Conservation (phyloP, 1,140 invertebrate species). For the Oncopodura yosiiana region DNA sequence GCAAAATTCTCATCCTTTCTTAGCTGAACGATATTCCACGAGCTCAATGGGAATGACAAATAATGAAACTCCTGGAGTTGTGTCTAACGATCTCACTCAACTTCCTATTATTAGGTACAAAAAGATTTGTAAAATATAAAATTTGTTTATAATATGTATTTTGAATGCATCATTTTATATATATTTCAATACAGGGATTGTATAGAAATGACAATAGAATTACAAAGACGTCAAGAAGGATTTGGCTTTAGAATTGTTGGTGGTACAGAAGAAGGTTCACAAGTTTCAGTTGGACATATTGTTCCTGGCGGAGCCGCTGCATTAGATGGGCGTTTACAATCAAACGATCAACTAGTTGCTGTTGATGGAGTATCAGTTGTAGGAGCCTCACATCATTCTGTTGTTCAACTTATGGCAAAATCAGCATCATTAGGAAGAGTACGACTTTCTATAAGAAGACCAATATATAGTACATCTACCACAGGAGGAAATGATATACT, state of each 20-base stretch:
- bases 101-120: conserved; percentile 7
- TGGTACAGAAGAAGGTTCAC: conserved; percentile 94
- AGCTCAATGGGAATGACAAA: conserved; percentile 10
- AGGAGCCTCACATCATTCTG: conserved; percentile 77
- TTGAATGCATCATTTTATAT: background rate
- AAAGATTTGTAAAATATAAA: background rate
- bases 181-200: conserved; percentile 44
- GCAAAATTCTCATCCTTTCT: conserved; percentile 16
- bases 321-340: conserved; percentile 69
- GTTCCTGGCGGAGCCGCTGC: conserved; percentile 86
- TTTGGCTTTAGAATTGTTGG: conserved; percentile 97
- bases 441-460: conserved; percentile 56
- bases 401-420: conserved; percentile 78
- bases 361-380: conserved; percentile 73
- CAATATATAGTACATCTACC: conserved; percentile 16
- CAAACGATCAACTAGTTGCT: conserved; percentile 81
- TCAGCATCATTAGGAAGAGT: conserved; percentile 70
- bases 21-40: conserved; percentile 20
- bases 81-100: conserved; percentile 20
- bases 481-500: background rate
- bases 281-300: conserved; percentile 89
- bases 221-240: conserved; percentile 71
- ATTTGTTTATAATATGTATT: background rate
- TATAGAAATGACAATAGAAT: conserved; percentile 63
- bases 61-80: conserved; percentile 7